Evolutionary conservation across 2,113 vertebrate genomes (phyloP), one percentile per base, ranked within the genome.

Genomic region (Sebastes schlegelii): DNA sequence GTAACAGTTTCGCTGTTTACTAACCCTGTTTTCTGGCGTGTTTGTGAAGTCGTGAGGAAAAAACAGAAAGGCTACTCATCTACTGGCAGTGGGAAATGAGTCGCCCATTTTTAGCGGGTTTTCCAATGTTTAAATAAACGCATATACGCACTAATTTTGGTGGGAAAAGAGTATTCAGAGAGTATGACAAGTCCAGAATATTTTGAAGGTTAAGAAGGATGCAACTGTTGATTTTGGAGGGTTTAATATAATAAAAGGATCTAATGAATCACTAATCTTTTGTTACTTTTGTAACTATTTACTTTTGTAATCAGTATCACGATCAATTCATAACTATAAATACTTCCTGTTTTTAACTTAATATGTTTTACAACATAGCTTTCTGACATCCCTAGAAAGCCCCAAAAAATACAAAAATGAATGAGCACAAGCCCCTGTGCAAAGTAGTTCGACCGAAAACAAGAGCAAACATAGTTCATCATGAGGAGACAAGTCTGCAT

Each of bases 401-500:
- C 23, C n/a, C 8, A 12, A 14, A 72, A 70, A 52, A 75, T 21
- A 52, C 8, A 51, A 79, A 76, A 77, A 66, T 34, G 21, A 75
- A 73, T 49, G 58, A 54, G n/a, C 48, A 60, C 3, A 46, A 66
- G 79, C 71, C 58, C 2, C 52, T 13, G 70, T 57, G 54, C 66
- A 75, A 74, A 73, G 71, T 17, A 74, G 71, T 68, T 63, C 12
- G 55, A 78, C 13, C 58, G 34, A 34, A 67, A 80, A 79, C 43
- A 64, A 66, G 57, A 87, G 52, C 67, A 80, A 79, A 79, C 69
- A 86, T 60, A 79, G 80, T 82, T 85, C 62, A 71, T 60, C 49
- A 46, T 13, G 23, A 61, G 54, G 19, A 82, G 78, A 80, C 67
- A 74, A 62, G 51, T 74, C 48, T 72, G 69, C 57, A 69, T 81